phyloP scores from a whole-genome alignment of 2,797 vertebrate genomes.

The Anguilla pacifica region DNA sequence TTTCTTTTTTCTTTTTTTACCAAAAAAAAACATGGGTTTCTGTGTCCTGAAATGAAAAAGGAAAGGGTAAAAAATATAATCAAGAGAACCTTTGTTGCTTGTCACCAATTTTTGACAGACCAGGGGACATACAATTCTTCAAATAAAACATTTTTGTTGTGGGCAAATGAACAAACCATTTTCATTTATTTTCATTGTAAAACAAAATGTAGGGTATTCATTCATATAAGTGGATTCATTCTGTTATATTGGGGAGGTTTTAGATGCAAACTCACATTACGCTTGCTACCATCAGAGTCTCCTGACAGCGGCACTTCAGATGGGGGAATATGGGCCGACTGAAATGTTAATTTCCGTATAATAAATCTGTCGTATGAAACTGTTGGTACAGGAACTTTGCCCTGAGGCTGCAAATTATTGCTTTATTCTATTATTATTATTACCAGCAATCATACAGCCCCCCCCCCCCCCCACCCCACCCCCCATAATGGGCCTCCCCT shows the following conservation, averaged over 20 bases:
- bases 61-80: neutral
- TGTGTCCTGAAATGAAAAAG: conserved; percentile 17
- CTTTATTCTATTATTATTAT: conserved; percentile 87
- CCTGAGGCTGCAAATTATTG: conserved; percentile 76
- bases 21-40: neutral
- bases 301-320: conserved; percentile 68
- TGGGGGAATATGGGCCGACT: conserved; percentile 71
- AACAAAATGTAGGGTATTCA: conserved; percentile 24
- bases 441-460: conserved; percentile 78
- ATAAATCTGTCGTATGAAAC: conserved; percentile 80
- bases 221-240: neutral
- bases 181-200: conserved; percentile 23
- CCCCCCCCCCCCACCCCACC: conserved; percentile 49
- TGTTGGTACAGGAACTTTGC: conserved; percentile 67
- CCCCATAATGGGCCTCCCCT: conserved; percentile 42
- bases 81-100: conserved; percentile 12
- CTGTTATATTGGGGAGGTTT: neutral
- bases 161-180: conserved; percentile 33
- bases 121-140: conserved; percentile 15
- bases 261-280: conserved; percentile 4
- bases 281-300: conserved; percentile 49
- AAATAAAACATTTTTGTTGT: conserved; percentile 1
- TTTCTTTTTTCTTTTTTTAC: neutral
- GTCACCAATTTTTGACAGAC: conserved; percentile 18
- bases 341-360: conserved; percentile 77